These are phyloP conservation scores for Salarias fasciatus DNA, from an alignment of 2,797 vertebrate species.

Conservation along the genomic window DNA sequence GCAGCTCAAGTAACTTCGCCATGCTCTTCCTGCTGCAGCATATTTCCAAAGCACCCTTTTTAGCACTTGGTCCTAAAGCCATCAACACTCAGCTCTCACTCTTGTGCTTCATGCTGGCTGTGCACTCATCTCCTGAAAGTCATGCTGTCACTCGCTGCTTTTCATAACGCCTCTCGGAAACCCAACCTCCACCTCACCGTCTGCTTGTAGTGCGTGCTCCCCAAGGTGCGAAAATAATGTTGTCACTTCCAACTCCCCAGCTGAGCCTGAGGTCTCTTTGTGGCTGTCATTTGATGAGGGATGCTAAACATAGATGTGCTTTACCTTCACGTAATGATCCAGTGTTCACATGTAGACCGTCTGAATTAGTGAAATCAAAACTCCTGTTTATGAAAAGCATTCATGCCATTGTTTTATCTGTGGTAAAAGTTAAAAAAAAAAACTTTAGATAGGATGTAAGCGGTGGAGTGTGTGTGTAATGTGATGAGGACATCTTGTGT, in stretches of 20 bases:
- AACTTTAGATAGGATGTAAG: too few relatives aligned
- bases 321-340: neutral
- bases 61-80: neutral
- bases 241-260: neutral
- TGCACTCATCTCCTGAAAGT: neutral
- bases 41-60: neutral
- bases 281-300: neutral
- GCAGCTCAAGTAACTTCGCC: neutral
- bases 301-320: neutral
- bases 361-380: slow-evolving; percentile 5
- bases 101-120: neutral
- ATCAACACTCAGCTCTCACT: neutral
- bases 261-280: neutral
- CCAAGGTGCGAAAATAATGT: neutral
- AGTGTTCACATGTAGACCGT: neutral
- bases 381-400: too few relatives aligned
- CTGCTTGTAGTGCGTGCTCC: neutral
- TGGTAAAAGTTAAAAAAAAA: too few relatives aligned
- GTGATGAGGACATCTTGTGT: neutral
- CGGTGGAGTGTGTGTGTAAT: too few relatives aligned
- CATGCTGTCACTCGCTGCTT: neutral
- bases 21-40: too few relatives aligned
- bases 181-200: neutral
- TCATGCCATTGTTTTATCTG: too few relatives aligned
- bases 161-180: neutral